These are phyloP conservation scores for Cerceris rybyensis DNA, from an alignment of 2,888 invertebrate species.

Conservation along the genomic window DNA sequence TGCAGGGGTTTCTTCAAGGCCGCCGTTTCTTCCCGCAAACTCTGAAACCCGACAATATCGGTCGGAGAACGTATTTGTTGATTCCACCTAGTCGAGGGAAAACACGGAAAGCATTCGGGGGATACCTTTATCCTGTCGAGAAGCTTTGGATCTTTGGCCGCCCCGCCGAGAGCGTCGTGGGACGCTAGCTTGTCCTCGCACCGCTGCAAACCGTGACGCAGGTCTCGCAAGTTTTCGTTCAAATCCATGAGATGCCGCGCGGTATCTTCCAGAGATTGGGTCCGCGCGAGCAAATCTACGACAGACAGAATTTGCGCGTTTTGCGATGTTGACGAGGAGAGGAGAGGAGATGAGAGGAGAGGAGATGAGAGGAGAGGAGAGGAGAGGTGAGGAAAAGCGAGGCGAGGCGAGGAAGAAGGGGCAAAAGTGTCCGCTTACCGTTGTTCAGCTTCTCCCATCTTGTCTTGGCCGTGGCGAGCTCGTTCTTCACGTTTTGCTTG, in stretches of 20 bases:
- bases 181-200: constrained; percentile 93
- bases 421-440: constrained; percentile 81
- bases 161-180: constrained; percentile 88
- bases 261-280: constrained; percentile 92
- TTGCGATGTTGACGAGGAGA: no score
- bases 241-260: constrained; percentile 92
- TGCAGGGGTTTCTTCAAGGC: constrained; percentile 90
- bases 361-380: no score
- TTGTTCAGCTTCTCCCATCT: constrained; percentile 96
- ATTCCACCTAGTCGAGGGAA: no score
- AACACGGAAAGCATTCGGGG: not conserved
- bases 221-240: constrained; percentile 91
- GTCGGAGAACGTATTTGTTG: not conserved
- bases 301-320: no score
- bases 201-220: constrained; percentile 92
- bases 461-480: constrained; percentile 91
- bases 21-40: constrained; percentile 90
- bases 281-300: constrained; percentile 87
- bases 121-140: constrained; percentile 91
- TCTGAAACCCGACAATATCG: constrained; percentile 64
- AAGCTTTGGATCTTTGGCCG: constrained; percentile 91
- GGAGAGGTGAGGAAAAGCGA: not conserved
- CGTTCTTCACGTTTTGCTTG: constrained; percentile 93
- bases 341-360: not conserved
- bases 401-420: not conserved